Percentiles rank a stretch among this genome's conserved stretches.
phyloP scores from a whole-genome alignment of 2,888 invertebrate species.

The Aleiodes leptofemur region DNA sequence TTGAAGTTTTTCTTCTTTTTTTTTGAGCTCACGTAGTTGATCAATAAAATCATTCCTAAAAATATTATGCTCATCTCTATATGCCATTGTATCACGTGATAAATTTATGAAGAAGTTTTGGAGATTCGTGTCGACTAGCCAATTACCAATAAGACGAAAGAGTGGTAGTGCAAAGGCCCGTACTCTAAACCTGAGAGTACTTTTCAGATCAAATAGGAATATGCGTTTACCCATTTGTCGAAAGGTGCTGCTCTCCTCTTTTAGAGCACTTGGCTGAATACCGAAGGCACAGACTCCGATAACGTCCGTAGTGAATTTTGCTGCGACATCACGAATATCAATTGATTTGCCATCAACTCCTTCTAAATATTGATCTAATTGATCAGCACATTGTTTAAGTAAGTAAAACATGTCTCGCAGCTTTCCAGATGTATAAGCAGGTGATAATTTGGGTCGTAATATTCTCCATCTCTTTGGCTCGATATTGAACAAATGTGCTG shows the following conservation, averaged over 20 bases:
- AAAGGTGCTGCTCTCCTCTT: constrained; percentile 70
- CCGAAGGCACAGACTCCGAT: constrained; percentile 76
- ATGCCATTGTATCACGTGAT: constrained; percentile 68
- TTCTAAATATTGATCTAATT: constrained; percentile 55
- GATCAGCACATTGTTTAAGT: constrained; percentile 68
- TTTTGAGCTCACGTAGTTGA: constrained; percentile 69
- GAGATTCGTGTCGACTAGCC: constrained; percentile 57
- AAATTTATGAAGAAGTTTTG: constrained; percentile 67
- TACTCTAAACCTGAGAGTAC: constrained; percentile 36
- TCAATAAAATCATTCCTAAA: constrained; percentile 75
- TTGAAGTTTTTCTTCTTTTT: constrained; percentile 58
- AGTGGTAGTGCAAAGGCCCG: constrained; percentile 54
- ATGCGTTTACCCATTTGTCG: constrained; percentile 68
- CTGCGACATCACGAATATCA: constrained; percentile 67
- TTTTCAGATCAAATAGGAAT: constrained; percentile 54
- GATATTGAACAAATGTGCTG: constrained; percentile 69
- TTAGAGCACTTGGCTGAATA: constrained; percentile 72
- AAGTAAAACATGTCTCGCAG: constrained; percentile 75
- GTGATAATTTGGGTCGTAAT: constrained; percentile 61
- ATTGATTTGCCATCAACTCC: constrained; percentile 52
- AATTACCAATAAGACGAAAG: constrained; percentile 54
- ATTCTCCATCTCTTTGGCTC: constrained; percentile 74
- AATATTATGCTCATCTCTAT: constrained; percentile 71
- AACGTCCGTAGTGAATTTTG: constrained; percentile 75
- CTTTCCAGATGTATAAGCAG: constrained; percentile 76